Conservation (phyloP, 2,113 vertebrate genomes). For the Todiramphus chloris region DNA sequence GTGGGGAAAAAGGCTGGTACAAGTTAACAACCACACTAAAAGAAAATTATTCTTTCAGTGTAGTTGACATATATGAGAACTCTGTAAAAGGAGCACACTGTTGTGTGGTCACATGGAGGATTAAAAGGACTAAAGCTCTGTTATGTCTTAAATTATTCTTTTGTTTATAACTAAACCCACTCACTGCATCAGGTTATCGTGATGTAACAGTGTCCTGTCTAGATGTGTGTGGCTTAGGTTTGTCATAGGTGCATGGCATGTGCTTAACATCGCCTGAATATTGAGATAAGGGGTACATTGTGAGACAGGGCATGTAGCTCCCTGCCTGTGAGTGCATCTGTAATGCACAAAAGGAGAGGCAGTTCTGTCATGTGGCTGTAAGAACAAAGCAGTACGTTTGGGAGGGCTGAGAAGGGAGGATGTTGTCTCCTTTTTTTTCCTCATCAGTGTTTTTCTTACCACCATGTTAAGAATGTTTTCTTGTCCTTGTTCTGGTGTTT, state of each 20-base stretch:
- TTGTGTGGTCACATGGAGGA: not conserved
- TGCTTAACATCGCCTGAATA: not conserved
- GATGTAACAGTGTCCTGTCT: not conserved
- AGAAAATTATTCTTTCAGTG: accelerated
- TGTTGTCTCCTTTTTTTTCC: not conserved
- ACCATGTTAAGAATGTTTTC: not conserved
- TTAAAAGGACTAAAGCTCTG: not conserved
- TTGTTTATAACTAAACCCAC: not conserved
- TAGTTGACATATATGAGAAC: accelerated
- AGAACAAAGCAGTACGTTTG: not conserved
- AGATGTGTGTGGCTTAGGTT: not conserved
- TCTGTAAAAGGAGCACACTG: not conserved
- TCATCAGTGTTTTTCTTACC: not conserved
- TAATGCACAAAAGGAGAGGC: too few species aligned
- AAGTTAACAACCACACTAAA: not conserved
- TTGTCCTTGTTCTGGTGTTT: not conserved
- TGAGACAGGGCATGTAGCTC: accelerated
- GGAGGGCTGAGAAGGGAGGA: not conserved
- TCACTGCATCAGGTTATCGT: not conserved
- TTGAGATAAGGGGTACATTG: accelerated
- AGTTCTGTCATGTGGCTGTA: not conserved
- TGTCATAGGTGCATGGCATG: not conserved
- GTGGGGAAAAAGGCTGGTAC: not conserved
- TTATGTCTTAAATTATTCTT: not conserved
- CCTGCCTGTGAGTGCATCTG: not conserved